Evolutionary conservation across 2,797 vertebrate species (phyloP).

Genomic region (Lophotriccus pileatus): DNA sequence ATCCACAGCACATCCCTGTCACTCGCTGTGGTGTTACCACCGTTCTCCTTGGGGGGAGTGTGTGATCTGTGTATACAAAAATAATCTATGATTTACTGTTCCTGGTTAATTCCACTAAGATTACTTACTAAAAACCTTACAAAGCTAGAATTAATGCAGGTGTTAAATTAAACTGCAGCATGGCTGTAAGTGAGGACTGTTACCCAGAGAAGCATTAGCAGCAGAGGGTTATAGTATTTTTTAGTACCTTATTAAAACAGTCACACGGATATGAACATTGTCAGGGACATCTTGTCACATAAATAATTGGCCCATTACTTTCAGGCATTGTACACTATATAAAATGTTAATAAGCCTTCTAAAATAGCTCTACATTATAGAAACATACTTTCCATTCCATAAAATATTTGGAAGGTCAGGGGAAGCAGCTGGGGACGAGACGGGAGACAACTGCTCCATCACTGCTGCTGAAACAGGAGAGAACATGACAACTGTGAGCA

Average conservation of each 20-base stretch:
- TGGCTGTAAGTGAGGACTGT: not conserved
- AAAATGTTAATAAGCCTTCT: constrained; percentile 57
- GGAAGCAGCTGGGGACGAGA: not conserved
- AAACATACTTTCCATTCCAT: constrained; percentile 24
- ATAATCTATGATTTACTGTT: not conserved
- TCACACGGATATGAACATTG: constrained; percentile 7
- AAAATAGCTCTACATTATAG: not conserved
- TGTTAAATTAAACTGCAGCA: not conserved
- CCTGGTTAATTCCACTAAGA: not conserved
- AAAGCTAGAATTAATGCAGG: not conserved
- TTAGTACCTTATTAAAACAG: constrained; percentile 42
- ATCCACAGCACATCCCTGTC: accelerated
- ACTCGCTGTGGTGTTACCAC: not conserved
- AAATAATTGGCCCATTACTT: constrained; percentile 56
- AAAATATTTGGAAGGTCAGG: not conserved
- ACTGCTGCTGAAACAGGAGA: not conserved
- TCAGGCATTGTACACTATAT: not conserved
- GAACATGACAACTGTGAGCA: not conserved
- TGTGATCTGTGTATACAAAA: not conserved
- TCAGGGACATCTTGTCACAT: constrained; percentile 28
- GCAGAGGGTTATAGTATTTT: not conserved
- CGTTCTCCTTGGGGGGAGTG: not conserved
- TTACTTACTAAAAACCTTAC: not conserved
- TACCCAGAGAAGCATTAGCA: not conserved
- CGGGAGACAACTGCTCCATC: not conserved